These are phyloP conservation scores for Cantharis rustica DNA, from an alignment of 2,888 invertebrate genomes.

Conservation along the genomic window DNA sequence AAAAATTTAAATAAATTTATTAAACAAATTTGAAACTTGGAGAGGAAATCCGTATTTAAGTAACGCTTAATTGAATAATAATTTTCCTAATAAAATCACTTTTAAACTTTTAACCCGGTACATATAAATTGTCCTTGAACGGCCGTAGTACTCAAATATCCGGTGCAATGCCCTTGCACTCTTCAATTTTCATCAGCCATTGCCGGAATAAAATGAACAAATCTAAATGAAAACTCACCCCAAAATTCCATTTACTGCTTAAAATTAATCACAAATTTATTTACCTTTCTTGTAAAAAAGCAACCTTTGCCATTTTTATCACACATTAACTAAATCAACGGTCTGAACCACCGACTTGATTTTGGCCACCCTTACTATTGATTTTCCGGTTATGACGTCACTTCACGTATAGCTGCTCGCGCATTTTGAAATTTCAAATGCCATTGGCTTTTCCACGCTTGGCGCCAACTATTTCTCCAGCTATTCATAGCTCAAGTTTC, in stretches of 20 bases:
- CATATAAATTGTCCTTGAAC: slow-evolving; percentile 33
- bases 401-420: slow-evolving; percentile 38
- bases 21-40: not conserved
- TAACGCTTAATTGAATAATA: not conserved
- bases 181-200: slow-evolving; percentile 16
- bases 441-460: slow-evolving; percentile 44
- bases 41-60: not conserved
- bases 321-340: slow-evolving; percentile 62
- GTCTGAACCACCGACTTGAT: slow-evolving; percentile 47
- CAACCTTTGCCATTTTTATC: slow-evolving; percentile 75
- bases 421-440: slow-evolving; percentile 32
- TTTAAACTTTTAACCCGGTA: slow-evolving; percentile 29
- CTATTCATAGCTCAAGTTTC: slow-evolving; percentile 43
- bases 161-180: slow-evolving; percentile 33
- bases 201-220: slow-evolving; percentile 33
- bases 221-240: slow-evolving; percentile 25
- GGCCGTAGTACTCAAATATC: slow-evolving; percentile 26
- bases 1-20: not conserved
- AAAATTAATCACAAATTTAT: slow-evolving; percentile 39
- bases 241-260: slow-evolving; percentile 1
- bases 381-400: slow-evolving; percentile 47
- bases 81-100: slow-evolving; percentile 1
- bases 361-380: slow-evolving; percentile 48
- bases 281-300: slow-evolving; percentile 69
- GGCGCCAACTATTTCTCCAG: slow-evolving; percentile 50